Evolutionary conservation across 1,140 invertebrate species (phyloP).

Genomic region (Melitaea cinxia): DNA sequence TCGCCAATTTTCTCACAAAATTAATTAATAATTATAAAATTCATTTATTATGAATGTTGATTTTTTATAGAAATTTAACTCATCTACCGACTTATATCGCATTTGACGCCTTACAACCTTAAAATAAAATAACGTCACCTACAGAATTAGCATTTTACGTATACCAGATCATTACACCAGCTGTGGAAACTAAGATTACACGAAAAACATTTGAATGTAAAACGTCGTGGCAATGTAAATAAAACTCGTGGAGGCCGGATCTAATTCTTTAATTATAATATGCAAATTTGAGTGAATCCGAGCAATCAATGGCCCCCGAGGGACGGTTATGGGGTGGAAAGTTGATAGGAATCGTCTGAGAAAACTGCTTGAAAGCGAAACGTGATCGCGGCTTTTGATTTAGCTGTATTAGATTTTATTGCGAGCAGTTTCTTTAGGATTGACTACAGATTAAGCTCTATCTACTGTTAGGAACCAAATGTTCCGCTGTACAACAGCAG

Average conservation of each 20-base stretch:
- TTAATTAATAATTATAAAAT: too few relatives aligned
- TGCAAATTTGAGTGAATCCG: slow-evolving; percentile 21
- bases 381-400: slow-evolving; percentile 15
- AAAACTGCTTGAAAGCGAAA: slow-evolving; percentile 2
- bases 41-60: too few relatives aligned
- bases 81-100: too few relatives aligned
- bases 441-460: too few relatives aligned
- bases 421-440: not conserved
- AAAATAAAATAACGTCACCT: too few relatives aligned
- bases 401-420: slow-evolving; percentile 6
- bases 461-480: too few relatives aligned
- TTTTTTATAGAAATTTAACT: too few relatives aligned
- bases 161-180: not conserved
- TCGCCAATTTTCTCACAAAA: too few relatives aligned
- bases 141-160: too few relatives aligned
- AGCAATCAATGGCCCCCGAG: slow-evolving; percentile 25
- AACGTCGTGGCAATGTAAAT: slow-evolving; percentile 20
- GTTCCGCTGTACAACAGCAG: too few relatives aligned
- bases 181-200: not conserved
- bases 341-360: slow-evolving; percentile 22
- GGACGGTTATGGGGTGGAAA: slow-evolving; percentile 33
- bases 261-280: slow-evolving; percentile 37
- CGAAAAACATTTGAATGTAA: slow-evolving; percentile 28
- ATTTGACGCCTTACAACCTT: too few relatives aligned
- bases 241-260: slow-evolving; percentile 15